Evolutionary conservation across 2,797 vertebrate genomes (phyloP), one percentile per base, ranked within the genome.

Genomic region (Parauchenoglanis ngamensis): DNA sequence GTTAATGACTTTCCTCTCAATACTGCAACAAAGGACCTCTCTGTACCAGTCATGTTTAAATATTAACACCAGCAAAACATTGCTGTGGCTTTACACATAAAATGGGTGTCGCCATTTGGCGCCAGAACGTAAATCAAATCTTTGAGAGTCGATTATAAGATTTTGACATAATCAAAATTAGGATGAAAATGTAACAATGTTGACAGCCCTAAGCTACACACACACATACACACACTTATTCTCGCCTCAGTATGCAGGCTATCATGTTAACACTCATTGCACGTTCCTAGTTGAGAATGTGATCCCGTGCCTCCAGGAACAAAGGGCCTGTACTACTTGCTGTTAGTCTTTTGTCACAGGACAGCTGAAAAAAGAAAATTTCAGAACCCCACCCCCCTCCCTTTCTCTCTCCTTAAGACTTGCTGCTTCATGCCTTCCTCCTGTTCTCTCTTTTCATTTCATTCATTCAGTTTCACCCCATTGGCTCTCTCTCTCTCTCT

Each of bases 321-420:
- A 88, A 85, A 88, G 40, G 68, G 85, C 25, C 87, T 79, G 65
- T 31, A 25, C 44, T 85, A 61, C 87, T 85, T 68, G 72, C 77
- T 57, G 89, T 88, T 90, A 85, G 85, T 63, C 63, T 35, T 86
- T 90, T 91, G 92, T 88, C 89, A 86, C 61, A 73, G 57, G 49
- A 77, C 31, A 56, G 91, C 91, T 88, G 89, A 90, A 85, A 91
- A 91, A 90, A 57, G 59, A 35, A 90, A 93, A 93, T 94, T 92
- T 61, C 72, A 56, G 21, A 19, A 52, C 40, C 49, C 52, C 35
- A 52, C 83, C 59, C 56, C 63, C 86, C 85, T 67, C 79, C 67
- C 59, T 49, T 11, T 78, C 67, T 85, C 57, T 85, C 54, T 67
- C 54, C 44, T 65, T 65, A 25, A 81, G 76, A 49, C 83, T 83